Percentiles rank a stretch among this genome's conserved stretches.
phyloP scores from a whole-genome alignment of 2,888 invertebrate species.

The Ormyrus pomaceus region DNA sequence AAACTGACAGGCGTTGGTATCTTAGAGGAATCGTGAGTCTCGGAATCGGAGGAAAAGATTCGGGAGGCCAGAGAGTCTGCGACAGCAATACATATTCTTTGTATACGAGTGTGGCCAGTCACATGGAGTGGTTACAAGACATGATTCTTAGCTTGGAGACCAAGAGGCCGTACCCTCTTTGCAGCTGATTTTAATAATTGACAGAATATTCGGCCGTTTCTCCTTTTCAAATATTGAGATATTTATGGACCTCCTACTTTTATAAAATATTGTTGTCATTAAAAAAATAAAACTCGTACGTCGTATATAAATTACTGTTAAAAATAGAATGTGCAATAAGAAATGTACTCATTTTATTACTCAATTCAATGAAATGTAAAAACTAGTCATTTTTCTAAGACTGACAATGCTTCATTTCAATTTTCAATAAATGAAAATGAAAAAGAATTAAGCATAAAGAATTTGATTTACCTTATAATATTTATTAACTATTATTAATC shows the following conservation, averaged over 20 bases:
- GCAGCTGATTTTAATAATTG: constrained; percentile 5
- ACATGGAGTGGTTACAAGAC: constrained; percentile 70
- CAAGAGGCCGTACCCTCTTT: constrained; percentile 51
- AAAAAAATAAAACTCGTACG: neutral
- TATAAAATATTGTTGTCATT: neutral
- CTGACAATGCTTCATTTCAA: constrained; percentile 48
- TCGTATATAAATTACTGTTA: neutral
- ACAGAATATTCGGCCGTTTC: neutral
- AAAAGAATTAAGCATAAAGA: constrained; percentile 3
- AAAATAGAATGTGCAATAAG: constrained; percentile 12
- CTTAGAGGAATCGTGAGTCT: constrained; percentile 76
- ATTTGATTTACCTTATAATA: constrained; percentile 36
- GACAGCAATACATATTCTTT: constrained; percentile 70
- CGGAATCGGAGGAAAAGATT: constrained; percentile 63
- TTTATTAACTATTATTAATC: neutral
- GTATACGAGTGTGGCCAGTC: constrained; percentile 70
- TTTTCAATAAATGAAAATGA: constrained; percentile 36
- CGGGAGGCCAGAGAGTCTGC: constrained; percentile 64
- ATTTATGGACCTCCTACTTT: constrained; percentile 2
- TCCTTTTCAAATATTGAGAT: neutral
- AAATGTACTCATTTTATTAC: constrained; percentile 1
- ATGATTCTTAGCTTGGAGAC: constrained; percentile 63
- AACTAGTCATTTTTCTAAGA: constrained; percentile 55
- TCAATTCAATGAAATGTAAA: constrained; percentile 20
- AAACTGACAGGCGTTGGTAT: constrained; percentile 70